phyloP scores from a whole-genome alignment of 2,797 vertebrate genomes.

The Xenentodon cancila region DNA sequence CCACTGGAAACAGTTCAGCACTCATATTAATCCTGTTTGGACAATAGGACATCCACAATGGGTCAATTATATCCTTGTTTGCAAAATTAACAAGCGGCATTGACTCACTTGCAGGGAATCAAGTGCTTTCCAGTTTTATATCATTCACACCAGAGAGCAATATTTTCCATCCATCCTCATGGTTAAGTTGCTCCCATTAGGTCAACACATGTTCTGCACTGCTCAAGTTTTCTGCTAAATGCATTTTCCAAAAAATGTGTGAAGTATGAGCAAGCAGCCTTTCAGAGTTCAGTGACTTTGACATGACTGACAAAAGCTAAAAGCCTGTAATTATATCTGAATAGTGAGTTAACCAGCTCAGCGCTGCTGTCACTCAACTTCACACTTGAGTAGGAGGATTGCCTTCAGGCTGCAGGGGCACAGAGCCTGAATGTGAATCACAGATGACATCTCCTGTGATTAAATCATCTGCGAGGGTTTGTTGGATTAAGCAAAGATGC shows the following conservation, averaged over 20 bases:
- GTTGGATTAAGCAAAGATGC: slow-evolving; percentile 37
- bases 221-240: slow-evolving; percentile 12
- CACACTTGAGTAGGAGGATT: slow-evolving; percentile 45
- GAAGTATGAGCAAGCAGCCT: not conserved
- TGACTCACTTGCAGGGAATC: slow-evolving; percentile 23
- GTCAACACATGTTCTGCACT: slow-evolving; percentile 3
- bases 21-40: slow-evolving; percentile 66
- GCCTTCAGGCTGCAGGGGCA: slow-evolving; percentile 20
- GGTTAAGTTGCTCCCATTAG: slow-evolving; percentile 13
- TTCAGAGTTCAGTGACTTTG: slow-evolving; percentile 22
- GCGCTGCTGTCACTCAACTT: slow-evolving; percentile 37
- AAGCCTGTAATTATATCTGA: slow-evolving; percentile 60
- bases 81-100: slow-evolving; percentile 51
- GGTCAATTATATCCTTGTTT: slow-evolving; percentile 64
- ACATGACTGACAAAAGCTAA: slow-evolving; percentile 30
- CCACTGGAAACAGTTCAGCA: slow-evolving; percentile 43
- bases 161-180: not conserved
- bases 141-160: slow-evolving; percentile 1
- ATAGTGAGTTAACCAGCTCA: slow-evolving; percentile 63
- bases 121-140: slow-evolving; percentile 12
- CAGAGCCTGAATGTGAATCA: slow-evolving; percentile 34
- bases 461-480: slow-evolving; percentile 42
- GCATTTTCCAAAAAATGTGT: slow-evolving; percentile 3
- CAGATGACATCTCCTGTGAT: slow-evolving; percentile 20
- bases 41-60: slow-evolving; percentile 48